phyloP scores from a whole-genome alignment of 2,113 vertebrate species.

The Motacilla alba region DNA sequence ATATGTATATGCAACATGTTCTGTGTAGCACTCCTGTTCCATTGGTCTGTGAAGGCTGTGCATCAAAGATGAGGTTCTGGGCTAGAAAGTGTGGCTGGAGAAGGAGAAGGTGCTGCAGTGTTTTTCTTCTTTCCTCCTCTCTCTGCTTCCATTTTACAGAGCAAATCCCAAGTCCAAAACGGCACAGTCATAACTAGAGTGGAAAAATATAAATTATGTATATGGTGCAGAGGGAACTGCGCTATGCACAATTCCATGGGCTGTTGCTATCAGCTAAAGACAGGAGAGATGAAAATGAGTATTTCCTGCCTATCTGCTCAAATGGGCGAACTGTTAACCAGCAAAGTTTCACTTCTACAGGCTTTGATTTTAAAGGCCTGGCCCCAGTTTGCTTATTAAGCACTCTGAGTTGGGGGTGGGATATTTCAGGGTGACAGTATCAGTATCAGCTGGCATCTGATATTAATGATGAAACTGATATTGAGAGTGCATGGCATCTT shows the following conservation, averaged over 20 bases:
- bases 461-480: slow-evolving; percentile 32
- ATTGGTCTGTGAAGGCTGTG: background rate
- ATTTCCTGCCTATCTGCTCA: slow-evolving; percentile 17
- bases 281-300: background rate
- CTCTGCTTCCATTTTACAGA: background rate
- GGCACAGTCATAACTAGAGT: background rate
- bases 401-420: background rate
- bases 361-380: slow-evolving; percentile 51
- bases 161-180: background rate
- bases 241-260: background rate
- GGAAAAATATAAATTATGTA: slow-evolving; percentile 43
- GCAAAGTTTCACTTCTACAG: slow-evolving; percentile 19
- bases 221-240: background rate
- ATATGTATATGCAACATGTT: no score
- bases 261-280: background rate
- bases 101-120: background rate
- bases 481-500: background rate
- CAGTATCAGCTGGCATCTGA: slow-evolving; percentile 47
- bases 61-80: background rate
- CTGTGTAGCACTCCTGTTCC: background rate
- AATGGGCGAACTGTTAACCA: background rate
- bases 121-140: background rate
- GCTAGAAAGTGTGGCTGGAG: background rate
- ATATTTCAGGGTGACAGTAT: slow-evolving; percentile 65
- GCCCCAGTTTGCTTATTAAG: slow-evolving; percentile 24